Evolutionary conservation across 2,797 vertebrate genomes (phyloP), one percentile per base, ranked within the genome.

Genomic region (Brachyrhaphis roseni): DNA sequence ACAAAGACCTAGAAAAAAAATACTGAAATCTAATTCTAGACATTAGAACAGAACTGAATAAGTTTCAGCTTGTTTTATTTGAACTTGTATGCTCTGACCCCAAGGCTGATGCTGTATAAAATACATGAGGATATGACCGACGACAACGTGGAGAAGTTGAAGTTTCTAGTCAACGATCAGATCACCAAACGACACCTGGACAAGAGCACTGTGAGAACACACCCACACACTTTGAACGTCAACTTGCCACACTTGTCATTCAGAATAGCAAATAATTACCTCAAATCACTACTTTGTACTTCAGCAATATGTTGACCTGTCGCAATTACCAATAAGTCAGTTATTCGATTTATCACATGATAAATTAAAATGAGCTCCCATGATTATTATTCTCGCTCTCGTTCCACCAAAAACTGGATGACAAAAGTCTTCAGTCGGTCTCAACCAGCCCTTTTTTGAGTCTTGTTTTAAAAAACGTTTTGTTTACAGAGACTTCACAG

Each of bases 91-190:
- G 4, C 62, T 84, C 12, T 57, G 8, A 77, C 28, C 83, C 8
- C 81, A 85, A 96, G 96, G 81, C 90, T 92, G 84, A 93, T 94
- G 93, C 92, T 96, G 23, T 95, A 92, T 79, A 0, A 15, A 0
- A 34, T 96, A 45, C 88, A 93, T 55, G 87, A 94, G 13, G 84
- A 90, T 39, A 28, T 95, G 64, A 93, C 87, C 2, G 0, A 13
- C 0, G 86, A 92, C 72, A 94, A 92, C 26, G 16, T 96, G 5
- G 5, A 66, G 0, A 78, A 53, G 1, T 79, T 96, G 31, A 95
- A 94, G 87, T 96, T 94, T 83, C 82, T 95, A 8, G 53, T 95
- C 79, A 36, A 0, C 0, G 0, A 34, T 0, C 4, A 72, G 4
- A 41, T 96, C 53, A 81, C 79, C 11, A 91, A 6, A 78, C 85